These are phyloP conservation scores for Cephus cinctus DNA, from an alignment of 1,140 invertebrate species.

Conservation along the genomic window DNA sequence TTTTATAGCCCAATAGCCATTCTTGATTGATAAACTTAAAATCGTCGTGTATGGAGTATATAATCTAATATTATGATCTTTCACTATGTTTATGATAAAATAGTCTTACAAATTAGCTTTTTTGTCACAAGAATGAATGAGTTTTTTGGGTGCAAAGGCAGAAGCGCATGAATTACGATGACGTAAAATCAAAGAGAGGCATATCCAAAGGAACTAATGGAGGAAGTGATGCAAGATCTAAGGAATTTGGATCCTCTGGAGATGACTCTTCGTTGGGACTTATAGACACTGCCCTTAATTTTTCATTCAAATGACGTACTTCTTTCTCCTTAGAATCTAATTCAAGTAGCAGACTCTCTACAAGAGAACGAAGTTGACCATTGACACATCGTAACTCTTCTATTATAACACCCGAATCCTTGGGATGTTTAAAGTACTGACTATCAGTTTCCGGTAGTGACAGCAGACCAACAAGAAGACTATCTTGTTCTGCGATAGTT, in stretches of 20 bases:
- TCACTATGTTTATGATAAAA: no score
- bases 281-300: conserved; percentile 28
- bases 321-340: conserved; percentile 62
- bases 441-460: conserved; percentile 29
- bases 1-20: no score
- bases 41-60: no score
- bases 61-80: no score
- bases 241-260: conserved; percentile 33
- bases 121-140: no score
- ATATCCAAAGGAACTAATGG: conserved; percentile 59
- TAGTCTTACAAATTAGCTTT: no score
- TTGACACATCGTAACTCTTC: conserved; percentile 64
- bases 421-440: conserved; percentile 57
- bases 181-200: conserved; percentile 58
- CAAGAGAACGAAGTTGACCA: conserved; percentile 58
- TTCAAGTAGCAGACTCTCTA: conserved; percentile 60
- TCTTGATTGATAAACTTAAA: no score
- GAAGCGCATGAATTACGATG: no score
- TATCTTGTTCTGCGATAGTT: conserved; percentile 65
- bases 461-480: conserved; percentile 47
- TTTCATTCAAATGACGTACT: conserved; percentile 55
- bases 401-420: conserved; percentile 59
- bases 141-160: no score
- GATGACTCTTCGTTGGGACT: conserved; percentile 29
- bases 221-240: conserved; percentile 49